Conservation (phyloP, 2,113 vertebrate species). For the Gobio gobio region DNA sequence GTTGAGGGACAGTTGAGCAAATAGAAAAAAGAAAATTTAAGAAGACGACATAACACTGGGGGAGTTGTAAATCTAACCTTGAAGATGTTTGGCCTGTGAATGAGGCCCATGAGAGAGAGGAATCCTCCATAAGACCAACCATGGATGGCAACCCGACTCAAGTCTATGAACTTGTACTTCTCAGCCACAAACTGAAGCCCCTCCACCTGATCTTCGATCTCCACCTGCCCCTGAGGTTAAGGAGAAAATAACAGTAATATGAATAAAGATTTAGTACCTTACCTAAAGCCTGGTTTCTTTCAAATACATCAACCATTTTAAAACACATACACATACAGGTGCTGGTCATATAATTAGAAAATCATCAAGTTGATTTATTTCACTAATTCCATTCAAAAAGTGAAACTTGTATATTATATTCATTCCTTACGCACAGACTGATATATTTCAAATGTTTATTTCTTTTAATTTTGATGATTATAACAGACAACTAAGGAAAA, state of each 20-base stretch:
- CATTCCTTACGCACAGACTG: too few relatives aligned
- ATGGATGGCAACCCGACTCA: constrained; percentile 93
- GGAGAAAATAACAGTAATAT: neutral
- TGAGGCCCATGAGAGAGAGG: constrained; percentile 96
- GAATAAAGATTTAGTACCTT: neutral
- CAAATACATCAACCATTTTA: neutral
- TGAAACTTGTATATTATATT: too few relatives aligned
- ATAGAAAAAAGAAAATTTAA: neutral
- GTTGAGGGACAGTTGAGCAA: neutral
- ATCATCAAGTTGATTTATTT: too few relatives aligned
- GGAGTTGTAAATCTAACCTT: constrained; percentile 78
- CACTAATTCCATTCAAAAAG: too few relatives aligned
- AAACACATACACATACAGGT: neutral
- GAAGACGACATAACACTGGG: neutral
- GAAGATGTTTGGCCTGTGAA: constrained; percentile 91
- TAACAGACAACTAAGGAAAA: too few relatives aligned
- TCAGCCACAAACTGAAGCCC: constrained; percentile 92
- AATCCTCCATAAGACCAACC: constrained; percentile 98
- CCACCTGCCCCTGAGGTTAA: constrained; percentile 87
- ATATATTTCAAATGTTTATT: too few relatives aligned
- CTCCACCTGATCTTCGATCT: constrained; percentile 98
- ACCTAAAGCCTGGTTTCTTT: neutral
- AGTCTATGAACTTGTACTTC: constrained; percentile 93
- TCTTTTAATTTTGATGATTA: too few relatives aligned
- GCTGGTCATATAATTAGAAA: too few relatives aligned